Percentiles rank a stretch among this genome's conserved stretches.
Conservation (phyloP, 1,140 invertebrate species). For the Drosophila melanica region DNA sequence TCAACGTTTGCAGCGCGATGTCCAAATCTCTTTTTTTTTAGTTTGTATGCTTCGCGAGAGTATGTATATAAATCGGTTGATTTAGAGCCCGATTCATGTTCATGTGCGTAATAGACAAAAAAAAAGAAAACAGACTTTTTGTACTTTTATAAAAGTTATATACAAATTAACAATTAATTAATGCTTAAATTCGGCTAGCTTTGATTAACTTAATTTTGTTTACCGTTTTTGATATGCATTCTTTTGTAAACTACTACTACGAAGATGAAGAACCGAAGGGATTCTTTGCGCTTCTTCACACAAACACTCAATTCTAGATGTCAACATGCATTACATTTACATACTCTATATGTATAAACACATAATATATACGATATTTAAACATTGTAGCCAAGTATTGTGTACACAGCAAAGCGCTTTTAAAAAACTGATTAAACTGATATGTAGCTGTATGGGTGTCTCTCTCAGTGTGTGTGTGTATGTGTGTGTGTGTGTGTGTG, state of each 20-base stretch:
- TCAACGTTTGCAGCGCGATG: constrained; percentile 5
- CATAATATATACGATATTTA: constrained; percentile 45
- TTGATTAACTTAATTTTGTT: constrained; percentile 22
- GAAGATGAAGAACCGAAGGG: constrained; percentile 18
- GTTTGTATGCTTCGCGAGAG: constrained; percentile 33
- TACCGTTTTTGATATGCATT: constrained; percentile 17
- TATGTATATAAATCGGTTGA: constrained; percentile 68
- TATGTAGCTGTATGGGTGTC: constrained; percentile 20
- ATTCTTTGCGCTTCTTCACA: constrained; percentile 22
- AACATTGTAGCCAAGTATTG: constrained; percentile 41
- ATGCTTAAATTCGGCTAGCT: constrained; percentile 63
- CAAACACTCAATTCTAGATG: constrained; percentile 67
- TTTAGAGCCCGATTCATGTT: constrained; percentile 46
- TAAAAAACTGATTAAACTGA: constrained; percentile 43
- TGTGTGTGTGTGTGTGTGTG: constrained; percentile 3
- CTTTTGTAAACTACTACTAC: constrained; percentile 36
- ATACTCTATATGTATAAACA: constrained; percentile 56
- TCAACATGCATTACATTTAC: constrained; percentile 75
- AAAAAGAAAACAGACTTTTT: constrained; percentile 59
- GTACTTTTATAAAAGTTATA: constrained; percentile 78
- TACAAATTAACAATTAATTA: constrained; percentile 67
- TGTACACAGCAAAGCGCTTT: constrained; percentile 44
- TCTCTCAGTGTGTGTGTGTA: background rate
- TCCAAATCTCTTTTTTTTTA: constrained; percentile 11
- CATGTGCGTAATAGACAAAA: constrained; percentile 34